phyloP scores from a whole-genome alignment of 1,140 invertebrate genomes.

The Formica exsecta region DNA sequence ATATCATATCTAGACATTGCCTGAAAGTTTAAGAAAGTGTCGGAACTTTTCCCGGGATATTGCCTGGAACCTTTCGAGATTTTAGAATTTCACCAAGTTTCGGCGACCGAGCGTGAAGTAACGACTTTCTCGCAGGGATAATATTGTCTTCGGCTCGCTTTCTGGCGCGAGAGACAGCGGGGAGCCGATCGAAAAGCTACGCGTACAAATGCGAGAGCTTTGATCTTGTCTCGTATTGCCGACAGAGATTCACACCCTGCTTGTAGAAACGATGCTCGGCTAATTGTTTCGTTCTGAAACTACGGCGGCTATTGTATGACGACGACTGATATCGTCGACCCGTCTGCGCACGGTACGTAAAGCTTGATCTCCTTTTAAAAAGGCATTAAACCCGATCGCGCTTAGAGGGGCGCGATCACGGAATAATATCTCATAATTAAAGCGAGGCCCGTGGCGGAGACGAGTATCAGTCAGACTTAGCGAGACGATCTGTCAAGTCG shows the following conservation, averaged over 20 bases:
- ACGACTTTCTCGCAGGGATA: conserved; percentile 58
- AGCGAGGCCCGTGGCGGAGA: conserved; percentile 82
- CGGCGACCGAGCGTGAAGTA: conserved; percentile 55
- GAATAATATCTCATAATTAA: conserved; percentile 87
- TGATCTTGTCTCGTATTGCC: conserved; percentile 29
- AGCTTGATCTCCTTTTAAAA: conserved; percentile 80
- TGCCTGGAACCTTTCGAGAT: conserved; percentile 67
- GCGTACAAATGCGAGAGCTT: conserved; percentile 61
- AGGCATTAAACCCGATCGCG: conserved; percentile 78
- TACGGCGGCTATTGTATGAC: conserved; percentile 61
- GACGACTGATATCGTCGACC: conserved; percentile 29
- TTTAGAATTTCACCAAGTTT: conserved; percentile 67
- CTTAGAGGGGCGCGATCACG: conserved; percentile 82
- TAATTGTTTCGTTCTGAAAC: conserved; percentile 76
- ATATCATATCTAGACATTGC: conserved; percentile 52
- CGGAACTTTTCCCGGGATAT: conserved; percentile 70
- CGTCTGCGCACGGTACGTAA: neutral
- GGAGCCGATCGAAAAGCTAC: conserved; percentile 55
- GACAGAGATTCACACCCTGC: conserved; percentile 45
- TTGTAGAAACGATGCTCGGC: conserved; percentile 49
- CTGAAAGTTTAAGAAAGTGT: conserved; percentile 66
- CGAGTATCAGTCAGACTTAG: conserved; percentile 86
- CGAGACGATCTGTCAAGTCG: conserved; percentile 84
- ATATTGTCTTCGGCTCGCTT: conserved; percentile 31
- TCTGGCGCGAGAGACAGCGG: neutral